Evolutionary conservation across 2,113 vertebrate genomes (phyloP).

Genomic region (Spermophilus dauricus): DNA sequence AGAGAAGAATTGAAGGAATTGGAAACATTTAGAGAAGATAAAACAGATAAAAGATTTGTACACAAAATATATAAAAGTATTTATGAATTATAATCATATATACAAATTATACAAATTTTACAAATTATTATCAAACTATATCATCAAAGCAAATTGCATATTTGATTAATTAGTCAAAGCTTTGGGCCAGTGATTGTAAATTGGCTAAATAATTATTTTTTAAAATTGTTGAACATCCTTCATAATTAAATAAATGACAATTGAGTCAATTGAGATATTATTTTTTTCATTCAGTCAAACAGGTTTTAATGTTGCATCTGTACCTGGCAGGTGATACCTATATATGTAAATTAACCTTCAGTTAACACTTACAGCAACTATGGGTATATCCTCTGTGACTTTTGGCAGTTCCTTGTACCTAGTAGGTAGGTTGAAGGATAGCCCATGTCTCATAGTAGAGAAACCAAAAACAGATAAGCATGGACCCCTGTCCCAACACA

Average conservation of each 20-base stretch:
- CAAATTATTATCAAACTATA: no score
- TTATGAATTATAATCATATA: not conserved
- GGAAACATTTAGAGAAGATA: not conserved
- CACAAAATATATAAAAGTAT: not conserved
- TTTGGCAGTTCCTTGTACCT: not conserved
- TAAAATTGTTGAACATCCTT: constrained; percentile 23
- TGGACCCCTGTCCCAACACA: not conserved
- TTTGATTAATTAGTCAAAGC: constrained; percentile 50
- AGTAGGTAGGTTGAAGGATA: not conserved
- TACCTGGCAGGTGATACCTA: not conserved
- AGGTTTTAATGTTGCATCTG: not conserved
- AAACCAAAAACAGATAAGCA: not conserved
- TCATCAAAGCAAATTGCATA: not conserved
- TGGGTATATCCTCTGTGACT: not conserved
- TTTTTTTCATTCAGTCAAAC: constrained; percentile 46
- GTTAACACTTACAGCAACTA: not conserved
- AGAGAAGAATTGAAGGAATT: not conserved
- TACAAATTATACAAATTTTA: no score
- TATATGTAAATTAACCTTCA: not conserved
- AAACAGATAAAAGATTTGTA: not conserved
- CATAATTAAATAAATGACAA: constrained; percentile 51
- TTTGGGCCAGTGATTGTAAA: not conserved
- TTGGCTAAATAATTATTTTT: not conserved
- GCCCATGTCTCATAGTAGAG: not conserved
- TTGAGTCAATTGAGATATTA: not conserved